A percentile compares a stretch with the other conserved stretches of the same genome.
Conservation (phyloP, 2,888 invertebrate genomes). For the Dendrolimus pini region DNA sequence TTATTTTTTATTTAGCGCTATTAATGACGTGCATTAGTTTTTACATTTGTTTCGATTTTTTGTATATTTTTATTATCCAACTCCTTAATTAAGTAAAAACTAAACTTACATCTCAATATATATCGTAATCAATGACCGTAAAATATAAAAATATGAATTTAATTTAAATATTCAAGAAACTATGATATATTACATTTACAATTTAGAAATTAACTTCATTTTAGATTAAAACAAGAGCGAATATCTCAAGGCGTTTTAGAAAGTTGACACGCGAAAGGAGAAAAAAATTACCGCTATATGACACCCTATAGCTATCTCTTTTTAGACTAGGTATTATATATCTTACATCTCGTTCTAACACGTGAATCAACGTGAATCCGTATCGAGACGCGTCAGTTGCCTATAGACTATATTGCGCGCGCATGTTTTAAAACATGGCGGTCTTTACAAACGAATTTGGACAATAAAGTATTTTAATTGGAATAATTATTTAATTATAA, state of each 20-base stretch:
- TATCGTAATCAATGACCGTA: constrained; percentile 2
- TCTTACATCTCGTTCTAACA: constrained; percentile 37
- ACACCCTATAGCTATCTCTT: constrained; percentile 46
- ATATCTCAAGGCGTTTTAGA: constrained; percentile 63
- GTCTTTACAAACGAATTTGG: constrained; percentile 26
- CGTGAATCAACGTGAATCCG: constrained; percentile 21
- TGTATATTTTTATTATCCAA: too few species aligned
- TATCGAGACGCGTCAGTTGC: constrained; percentile 47
- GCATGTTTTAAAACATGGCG: constrained; percentile 39
- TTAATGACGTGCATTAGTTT: constrained; percentile 17
- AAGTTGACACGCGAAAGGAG: constrained; percentile 71
- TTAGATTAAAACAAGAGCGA: constrained; percentile 36
- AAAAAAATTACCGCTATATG: constrained; percentile 72
- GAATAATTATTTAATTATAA: constrained; percentile 17
- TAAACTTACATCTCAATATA: not conserved
- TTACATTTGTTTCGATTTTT: not conserved
- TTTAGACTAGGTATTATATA: constrained; percentile 24
- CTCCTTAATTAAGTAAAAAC: too few species aligned
- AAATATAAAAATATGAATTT: constrained; percentile 10
- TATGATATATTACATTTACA: too few species aligned
- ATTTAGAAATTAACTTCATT: too few species aligned
- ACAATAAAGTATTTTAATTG: constrained; percentile 14
- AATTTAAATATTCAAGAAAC: too few species aligned
- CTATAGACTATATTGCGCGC: constrained; percentile 40
- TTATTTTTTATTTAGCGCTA: constrained; percentile 16